Evolutionary conservation across 2,888 invertebrate genomes (phyloP).

Genomic region (Eupithecia subumbrata): DNA sequence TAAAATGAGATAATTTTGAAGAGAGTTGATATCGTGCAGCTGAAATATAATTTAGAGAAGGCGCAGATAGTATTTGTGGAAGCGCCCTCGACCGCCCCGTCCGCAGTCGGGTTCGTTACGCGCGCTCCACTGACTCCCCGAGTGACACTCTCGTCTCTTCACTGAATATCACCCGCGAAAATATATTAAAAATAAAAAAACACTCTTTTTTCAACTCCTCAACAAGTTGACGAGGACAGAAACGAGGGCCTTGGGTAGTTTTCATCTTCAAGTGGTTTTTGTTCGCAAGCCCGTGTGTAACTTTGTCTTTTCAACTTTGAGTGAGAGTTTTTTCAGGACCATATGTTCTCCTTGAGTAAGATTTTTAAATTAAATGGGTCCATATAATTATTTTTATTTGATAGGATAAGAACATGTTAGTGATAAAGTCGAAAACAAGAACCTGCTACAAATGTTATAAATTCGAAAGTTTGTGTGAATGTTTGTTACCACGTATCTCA

Average conservation of each 20-base stretch:
- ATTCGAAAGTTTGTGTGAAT: no score
- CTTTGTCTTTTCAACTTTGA: conserved; percentile 8
- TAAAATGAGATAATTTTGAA: conserved; percentile 18
- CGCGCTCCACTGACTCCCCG: conserved; percentile 72
- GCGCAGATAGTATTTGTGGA: conserved; percentile 39
- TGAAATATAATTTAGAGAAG: conserved; percentile 43
- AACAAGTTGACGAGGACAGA: conserved; percentile 63
- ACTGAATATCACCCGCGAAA: conserved; percentile 71
- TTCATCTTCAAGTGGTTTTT: conserved; percentile 49
- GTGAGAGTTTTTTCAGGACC: conserved; percentile 10
- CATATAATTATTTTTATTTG: not conserved
- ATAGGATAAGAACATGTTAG: not conserved
- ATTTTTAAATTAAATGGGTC: not conserved
- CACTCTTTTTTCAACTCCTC: conserved; percentile 70
- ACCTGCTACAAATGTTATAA: no score
- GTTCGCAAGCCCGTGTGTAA: conserved; percentile 30
- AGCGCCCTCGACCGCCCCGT: conserved; percentile 39
- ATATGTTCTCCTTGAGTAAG: not conserved
- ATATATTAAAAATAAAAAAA: conserved; percentile 71
- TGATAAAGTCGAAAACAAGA: not conserved
- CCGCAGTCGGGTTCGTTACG: conserved; percentile 72
- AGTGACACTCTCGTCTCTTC: conserved; percentile 75
- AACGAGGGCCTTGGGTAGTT: conserved; percentile 51
- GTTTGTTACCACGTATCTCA: no score
- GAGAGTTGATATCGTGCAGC: conserved; percentile 30